Evolutionary conservation across 2,113 vertebrate genomes (phyloP).

Genomic region (Sula dactylatra): DNA sequence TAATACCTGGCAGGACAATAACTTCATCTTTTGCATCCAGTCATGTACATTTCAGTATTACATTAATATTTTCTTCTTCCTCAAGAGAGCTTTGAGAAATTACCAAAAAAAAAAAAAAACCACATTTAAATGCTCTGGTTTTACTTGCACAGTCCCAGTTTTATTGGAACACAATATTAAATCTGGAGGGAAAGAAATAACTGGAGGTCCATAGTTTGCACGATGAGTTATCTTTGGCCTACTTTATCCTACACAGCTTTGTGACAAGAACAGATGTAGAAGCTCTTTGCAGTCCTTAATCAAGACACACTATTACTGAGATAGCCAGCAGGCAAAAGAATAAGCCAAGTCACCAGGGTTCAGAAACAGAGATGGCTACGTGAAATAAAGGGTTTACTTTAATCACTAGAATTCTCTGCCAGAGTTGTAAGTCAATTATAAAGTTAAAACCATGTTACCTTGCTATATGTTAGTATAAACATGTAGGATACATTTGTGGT

Average conservation of each 20-base stretch:
- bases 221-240: slow-evolving; percentile 11
- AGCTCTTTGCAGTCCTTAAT: slow-evolving; percentile 33
- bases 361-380: neutral
- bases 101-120: too few species aligned
- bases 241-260: slow-evolving; percentile 2
- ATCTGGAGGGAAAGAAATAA: neutral
- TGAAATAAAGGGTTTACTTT: slow-evolving; percentile 22
- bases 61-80: neutral
- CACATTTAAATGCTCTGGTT: neutral
- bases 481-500: neutral
- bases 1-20: neutral
- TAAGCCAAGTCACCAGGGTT: neutral
- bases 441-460: neutral
- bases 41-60: neutral
- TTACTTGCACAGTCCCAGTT: neutral
- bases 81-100: neutral
- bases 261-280: slow-evolving; percentile 31
- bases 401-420: neutral
- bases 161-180: neutral
- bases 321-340: slow-evolving; percentile 19
- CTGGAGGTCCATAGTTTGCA: neutral
- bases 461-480: neutral
- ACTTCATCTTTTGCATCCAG: neutral
- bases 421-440: neutral
- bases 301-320: slow-evolving; percentile 8